Conservation (phyloP, 2,113 vertebrate species). For the Candoia aspera region DNA sequence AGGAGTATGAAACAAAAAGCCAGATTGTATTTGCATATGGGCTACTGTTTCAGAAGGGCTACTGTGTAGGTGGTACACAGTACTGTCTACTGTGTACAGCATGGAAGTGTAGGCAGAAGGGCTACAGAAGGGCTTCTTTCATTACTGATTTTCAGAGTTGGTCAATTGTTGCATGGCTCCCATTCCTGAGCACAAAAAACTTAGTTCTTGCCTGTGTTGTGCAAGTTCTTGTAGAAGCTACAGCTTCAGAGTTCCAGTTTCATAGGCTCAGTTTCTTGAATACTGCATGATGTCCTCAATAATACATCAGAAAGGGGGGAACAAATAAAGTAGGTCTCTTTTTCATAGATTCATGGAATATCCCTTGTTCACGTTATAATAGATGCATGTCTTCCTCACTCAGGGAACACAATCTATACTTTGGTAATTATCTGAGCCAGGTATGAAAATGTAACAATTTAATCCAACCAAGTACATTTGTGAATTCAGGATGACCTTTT, state of each 20-base stretch:
- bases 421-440: neutral
- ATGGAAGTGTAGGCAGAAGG: neutral
- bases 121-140: neutral
- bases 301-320: neutral
- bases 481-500: neutral
- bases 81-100: neutral
- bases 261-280: neutral
- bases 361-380: neutral
- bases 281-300: neutral
- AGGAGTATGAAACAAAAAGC: neutral
- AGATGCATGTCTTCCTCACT: neutral
- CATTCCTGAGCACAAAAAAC: neutral
- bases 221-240: neutral
- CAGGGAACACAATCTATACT: neutral
- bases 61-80: neutral
- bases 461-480: neutral
- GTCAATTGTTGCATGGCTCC: neutral
- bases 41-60: neutral
- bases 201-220: neutral
- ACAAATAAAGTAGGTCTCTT: neutral
- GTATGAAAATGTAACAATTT: neutral
- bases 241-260: neutral
- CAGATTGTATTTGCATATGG: neutral
- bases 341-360: neutral
- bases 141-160: neutral